Percentiles rank a stretch among this genome's conserved stretches.
phyloP scores from a whole-genome alignment of 2,113 vertebrate species.

The Bostrychus sinensis region DNA sequence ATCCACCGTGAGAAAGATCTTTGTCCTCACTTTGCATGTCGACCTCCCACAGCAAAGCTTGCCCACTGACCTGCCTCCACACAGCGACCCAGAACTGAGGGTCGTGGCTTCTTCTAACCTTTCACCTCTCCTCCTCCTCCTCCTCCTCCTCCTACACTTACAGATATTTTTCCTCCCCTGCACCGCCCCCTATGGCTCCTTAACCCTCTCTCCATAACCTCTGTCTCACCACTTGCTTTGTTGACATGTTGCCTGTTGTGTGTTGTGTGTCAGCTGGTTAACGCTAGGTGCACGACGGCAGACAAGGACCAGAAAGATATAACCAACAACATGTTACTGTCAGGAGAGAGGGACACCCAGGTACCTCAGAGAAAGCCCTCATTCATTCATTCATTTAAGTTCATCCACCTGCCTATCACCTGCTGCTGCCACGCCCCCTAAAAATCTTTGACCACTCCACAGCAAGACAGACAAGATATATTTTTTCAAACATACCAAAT shows the following conservation, averaged over 20 bases:
- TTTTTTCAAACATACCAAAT: conserved; percentile 10
- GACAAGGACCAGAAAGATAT: conserved; percentile 99
- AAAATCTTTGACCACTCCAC: conserved; percentile 77
- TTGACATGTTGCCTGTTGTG: conserved; percentile 74
- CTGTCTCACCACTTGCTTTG: conserved; percentile 39
- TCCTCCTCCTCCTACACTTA: conserved; percentile 44
- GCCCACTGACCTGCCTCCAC: conserved; percentile 58
- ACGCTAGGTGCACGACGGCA: conserved; percentile 93
- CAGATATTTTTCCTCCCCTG: conserved; percentile 37
- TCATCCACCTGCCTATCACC: conserved; percentile 51
- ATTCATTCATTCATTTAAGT: conserved; percentile 46
- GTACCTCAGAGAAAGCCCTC: conserved; percentile 82
- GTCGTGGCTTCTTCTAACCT: conserved; percentile 60
- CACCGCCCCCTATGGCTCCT: conserved; percentile 31
- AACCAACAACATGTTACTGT: conserved; percentile 99
- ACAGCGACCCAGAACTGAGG: conserved; percentile 19
- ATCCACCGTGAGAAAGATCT: conserved; percentile 23
- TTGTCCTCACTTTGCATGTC: conserved; percentile 68
- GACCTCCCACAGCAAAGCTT: conserved; percentile 48
- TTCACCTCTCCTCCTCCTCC: conserved; percentile 51
- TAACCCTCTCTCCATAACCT: conserved; percentile 31
- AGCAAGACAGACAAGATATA: conserved; percentile 65
- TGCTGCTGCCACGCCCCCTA: conserved; percentile 53
- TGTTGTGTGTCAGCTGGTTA: conserved; percentile 95
- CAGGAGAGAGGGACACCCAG: conserved; percentile 98